Evolutionary conservation across 1,140 invertebrate species (phyloP).

Genomic region (Drosophila aff.): DNA sequence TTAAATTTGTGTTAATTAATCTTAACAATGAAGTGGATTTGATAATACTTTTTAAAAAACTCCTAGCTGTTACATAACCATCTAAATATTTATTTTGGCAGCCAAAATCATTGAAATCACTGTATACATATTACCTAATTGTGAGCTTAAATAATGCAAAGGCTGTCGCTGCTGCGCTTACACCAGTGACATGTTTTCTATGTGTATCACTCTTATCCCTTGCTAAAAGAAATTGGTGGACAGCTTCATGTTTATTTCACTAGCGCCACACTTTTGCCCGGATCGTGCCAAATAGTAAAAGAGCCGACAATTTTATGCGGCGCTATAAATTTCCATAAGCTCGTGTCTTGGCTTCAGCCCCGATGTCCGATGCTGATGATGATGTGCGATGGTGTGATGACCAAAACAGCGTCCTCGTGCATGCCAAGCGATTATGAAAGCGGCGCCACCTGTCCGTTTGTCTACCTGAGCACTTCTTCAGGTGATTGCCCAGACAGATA

Average conservation of each 20-base stretch:
- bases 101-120: conserved; percentile 39
- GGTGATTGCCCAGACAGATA: background rate
- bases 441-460: conserved; percentile 30
- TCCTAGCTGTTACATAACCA: conserved; percentile 6
- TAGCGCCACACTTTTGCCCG: conserved; percentile 56
- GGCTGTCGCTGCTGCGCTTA: conserved; percentile 51
- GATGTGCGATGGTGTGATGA: conserved; percentile 20
- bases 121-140: conserved; percentile 66
- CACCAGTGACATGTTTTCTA: conserved; percentile 42
- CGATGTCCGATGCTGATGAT: conserved; percentile 17
- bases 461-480: background rate
- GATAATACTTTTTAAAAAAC: background rate
- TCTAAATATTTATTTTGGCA: conserved; percentile 19
- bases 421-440: conserved; percentile 68
- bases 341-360: conserved; percentile 44
- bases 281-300: conserved; percentile 58
- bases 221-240: conserved; percentile 65
- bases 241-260: conserved; percentile 64
- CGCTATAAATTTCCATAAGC: conserved; percentile 62
- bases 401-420: conserved; percentile 46
- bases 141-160: conserved; percentile 67
- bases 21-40: background rate
- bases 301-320: conserved; percentile 24
- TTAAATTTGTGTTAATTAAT: background rate
- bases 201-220: conserved; percentile 56